phyloP scores from a whole-genome alignment of 2,888 invertebrate genomes.

The Laspeyria flexula region DNA sequence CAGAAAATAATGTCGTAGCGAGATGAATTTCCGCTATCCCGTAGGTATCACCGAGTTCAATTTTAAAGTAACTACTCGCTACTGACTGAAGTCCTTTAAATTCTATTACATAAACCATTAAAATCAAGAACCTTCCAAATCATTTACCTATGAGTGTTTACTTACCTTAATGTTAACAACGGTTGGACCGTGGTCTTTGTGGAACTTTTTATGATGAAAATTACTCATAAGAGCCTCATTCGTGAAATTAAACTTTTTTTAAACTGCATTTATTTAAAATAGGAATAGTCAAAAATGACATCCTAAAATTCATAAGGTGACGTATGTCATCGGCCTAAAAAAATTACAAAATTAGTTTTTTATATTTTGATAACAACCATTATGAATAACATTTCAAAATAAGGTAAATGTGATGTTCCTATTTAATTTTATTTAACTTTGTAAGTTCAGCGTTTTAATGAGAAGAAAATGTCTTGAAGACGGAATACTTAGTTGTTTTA shows the following conservation, averaged over 20 bases:
- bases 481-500: conserved; percentile 19
- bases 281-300: conserved; percentile 65
- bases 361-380: conserved; percentile 71
- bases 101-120: conserved; percentile 9
- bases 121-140: not conserved
- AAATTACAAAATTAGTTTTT: conserved; percentile 76
- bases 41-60: conserved; percentile 40
- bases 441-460: conserved; percentile 8
- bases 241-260: not conserved
- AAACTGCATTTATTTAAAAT: conserved; percentile 55
- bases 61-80: conserved; percentile 37
- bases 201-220: too few species aligned
- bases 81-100: conserved; percentile 15
- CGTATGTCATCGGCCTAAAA: conserved; percentile 72
- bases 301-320: conserved; percentile 63
- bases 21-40: conserved; percentile 68
- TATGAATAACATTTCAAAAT: conserved; percentile 71
- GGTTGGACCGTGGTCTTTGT: too few species aligned
- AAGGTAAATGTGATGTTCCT: conserved; percentile 59
- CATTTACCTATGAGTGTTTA: not conserved
- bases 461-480: conserved; percentile 14
- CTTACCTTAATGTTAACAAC: too few species aligned
- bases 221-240: too few species aligned
- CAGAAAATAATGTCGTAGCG: conserved; percentile 63
- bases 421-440: conserved; percentile 35